Base-by-base conservation (phyloP, 2,113 vertebrate genomes). In the Campylomormyrus numenius region DNA sequence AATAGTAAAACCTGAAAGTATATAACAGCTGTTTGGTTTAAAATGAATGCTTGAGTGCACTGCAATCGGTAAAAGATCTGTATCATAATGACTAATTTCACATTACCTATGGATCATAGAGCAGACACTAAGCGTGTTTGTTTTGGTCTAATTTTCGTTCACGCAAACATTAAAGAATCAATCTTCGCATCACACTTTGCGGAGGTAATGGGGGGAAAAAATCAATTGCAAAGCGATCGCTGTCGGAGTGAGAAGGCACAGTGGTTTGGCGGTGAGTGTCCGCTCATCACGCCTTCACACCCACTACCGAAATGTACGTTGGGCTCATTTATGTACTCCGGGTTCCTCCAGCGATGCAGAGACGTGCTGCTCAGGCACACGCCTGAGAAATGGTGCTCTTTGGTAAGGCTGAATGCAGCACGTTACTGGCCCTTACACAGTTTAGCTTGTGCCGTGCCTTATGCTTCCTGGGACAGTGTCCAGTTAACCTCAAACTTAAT, bases 131-230 rank as follows among this genome's bases (percentile, higher is more conserved):
- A 35, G 70, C 4, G 35, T 17, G 70, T 77, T 77, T 77, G 74
- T 80, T 80, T 80, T 85, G 8, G 83, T 85, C 9, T 45, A 85
- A 85, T 85, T 48, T 85, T 85, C 19, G 35, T 85, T 85, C 83
- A 46, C n/a, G n/a, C 62, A 70, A 70, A 31, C 62, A 70, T 45
- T 46, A 46, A 45, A 46, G 21, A 46, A 45, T 46, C 45, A 48
- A 85, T 85, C 45, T 48, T 48, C 24, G 39, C 35, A 42, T 80
- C 17, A 15, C 74, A 42, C 35, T 35, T 42, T 17, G 35, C 5
- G 74, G 31, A 42, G 74, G 17, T 15, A 80, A 48, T 46, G 35
- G 77, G 45, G 80, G 80, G 13, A 9, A 21, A 11, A n/a, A 46
- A 85, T 85, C 42, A 85, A 45, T 85, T 45, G 39, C 83, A 48